Base-by-base conservation (phyloP, 1,140 invertebrate genomes). In the Cryptotermes secundus region DNA sequence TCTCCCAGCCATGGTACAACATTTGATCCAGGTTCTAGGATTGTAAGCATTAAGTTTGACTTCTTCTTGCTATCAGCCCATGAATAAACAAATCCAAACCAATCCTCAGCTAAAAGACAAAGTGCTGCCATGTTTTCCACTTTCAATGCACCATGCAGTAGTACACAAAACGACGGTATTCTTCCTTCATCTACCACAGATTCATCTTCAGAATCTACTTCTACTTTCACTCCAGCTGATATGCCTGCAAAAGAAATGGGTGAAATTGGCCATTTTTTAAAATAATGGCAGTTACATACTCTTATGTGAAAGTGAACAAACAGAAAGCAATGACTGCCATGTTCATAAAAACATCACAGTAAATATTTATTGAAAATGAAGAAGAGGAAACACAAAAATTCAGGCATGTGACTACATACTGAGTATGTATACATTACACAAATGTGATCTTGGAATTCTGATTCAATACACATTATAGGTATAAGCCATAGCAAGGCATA, bases 41-140 rank as follows among this genome's bases (percentile, higher is more conserved):
- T 91, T 22, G 96, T 97, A 12, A 99, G 90, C 95, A 99, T 96
- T 19, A 99, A 90, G 90, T 98, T 99, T 0, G 97, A 98, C 88
- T 98, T 98, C 87, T 99, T 98, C 87, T 98, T 98, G 42, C 94
- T 95, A 88, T 99, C 97, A 14, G 97, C 96, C 95, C 96, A 98
- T 0, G 97, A 97, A 88, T 97, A 97, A 81, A 99, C 92, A 86
- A 99, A 96, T 38, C 97, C 98, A 91, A 94, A 99, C 98, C 97
- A 99, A 86, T 97, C 95, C 2, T 95, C 93, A 22, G 95, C 96
- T 10, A 97, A 90, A 12, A 92, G 88, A 82, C 96, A 96, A 53
- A 98, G 89, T 0, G 96, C 96, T 45, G 94, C 94, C 93, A 96
- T 94, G 87, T 95, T 95, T 91, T 97, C 96, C 79, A 96, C 96